Conservation (phyloP, 1,140 invertebrate genomes). For the Cotesia vestalis region DNA sequence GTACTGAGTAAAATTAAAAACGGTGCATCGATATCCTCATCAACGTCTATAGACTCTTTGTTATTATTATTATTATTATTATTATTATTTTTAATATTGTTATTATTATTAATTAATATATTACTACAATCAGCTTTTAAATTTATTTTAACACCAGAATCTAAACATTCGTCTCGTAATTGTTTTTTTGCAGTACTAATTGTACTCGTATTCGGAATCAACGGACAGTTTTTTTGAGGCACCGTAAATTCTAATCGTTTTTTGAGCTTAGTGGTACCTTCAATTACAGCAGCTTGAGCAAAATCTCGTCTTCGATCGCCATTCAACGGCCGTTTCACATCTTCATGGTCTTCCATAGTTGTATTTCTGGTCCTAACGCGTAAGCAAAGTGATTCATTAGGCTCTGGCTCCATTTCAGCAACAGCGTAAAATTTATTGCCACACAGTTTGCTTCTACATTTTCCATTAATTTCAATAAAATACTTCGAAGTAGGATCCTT, state of each 20-base stretch:
- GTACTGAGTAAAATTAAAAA: too few relatives aligned
- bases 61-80: too few relatives aligned
- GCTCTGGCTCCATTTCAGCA: neutral
- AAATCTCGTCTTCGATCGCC: constrained; percentile 8
- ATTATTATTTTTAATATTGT: too few relatives aligned
- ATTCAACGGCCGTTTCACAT: constrained; percentile 25
- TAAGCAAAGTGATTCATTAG: constrained; percentile 5
- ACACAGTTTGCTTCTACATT: constrained; percentile 30
- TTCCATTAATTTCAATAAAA: constrained; percentile 16
- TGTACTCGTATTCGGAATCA: too few relatives aligned
- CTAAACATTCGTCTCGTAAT: too few relatives aligned
- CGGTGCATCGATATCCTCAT: constrained; percentile 17
- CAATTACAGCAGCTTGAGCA: constrained; percentile 3
- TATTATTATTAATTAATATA: too few relatives aligned
- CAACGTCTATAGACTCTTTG: too few relatives aligned
- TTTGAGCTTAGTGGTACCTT: constrained; percentile 13
- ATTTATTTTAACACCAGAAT: too few relatives aligned
- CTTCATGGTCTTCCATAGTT: neutral
- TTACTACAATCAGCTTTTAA: too few relatives aligned
- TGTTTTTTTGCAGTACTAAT: too few relatives aligned
- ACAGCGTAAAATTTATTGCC: constrained; percentile 29
- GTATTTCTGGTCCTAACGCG: constrained; percentile 30
- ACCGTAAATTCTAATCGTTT: neutral
- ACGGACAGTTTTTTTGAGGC: too few relatives aligned
- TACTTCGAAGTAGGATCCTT: neutral